Evolutionary conservation across 2,888 invertebrate genomes (phyloP).

Genomic region (Agonopterix arenella): DNA sequence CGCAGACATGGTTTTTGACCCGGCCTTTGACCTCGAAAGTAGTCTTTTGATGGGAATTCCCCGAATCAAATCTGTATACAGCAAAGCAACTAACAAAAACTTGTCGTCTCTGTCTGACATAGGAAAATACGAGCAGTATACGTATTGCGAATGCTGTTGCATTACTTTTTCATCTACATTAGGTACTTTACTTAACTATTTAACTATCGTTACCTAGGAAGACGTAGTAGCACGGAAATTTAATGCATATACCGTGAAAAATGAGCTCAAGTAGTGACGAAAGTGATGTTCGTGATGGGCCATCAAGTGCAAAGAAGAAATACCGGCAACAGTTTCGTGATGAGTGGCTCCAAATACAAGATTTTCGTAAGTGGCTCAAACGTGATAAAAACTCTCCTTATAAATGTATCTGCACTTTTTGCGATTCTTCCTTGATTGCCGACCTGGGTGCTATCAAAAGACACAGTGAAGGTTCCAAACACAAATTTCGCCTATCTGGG

Average conservation of each 20-base stretch:
- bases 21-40: background rate
- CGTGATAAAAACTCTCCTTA: background rate
- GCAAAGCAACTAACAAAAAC: background rate
- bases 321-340: background rate
- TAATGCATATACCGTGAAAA: too few relatives aligned
- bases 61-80: background rate
- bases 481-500: background rate
- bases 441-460: slow-evolving; percentile 2
- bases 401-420: background rate
- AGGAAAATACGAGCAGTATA: too few relatives aligned
- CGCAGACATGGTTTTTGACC: background rate
- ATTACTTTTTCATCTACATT: too few relatives aligned
- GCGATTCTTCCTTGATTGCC: slow-evolving; percentile 1
- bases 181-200: too few relatives aligned
- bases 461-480: slow-evolving; percentile 2
- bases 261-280: background rate
- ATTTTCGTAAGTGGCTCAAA: background rate
- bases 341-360: background rate
- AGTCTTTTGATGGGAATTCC: background rate
- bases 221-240: too few relatives aligned
- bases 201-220: too few relatives aligned
- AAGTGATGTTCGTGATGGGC: background rate
- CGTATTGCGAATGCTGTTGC: too few relatives aligned
- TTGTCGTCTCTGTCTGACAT: background rate
- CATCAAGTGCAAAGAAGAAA: background rate